These are phyloP conservation scores for Hypsibius dujardini DNA, from an alignment of 1,140 invertebrate species.

Conservation along the genomic window DNA sequence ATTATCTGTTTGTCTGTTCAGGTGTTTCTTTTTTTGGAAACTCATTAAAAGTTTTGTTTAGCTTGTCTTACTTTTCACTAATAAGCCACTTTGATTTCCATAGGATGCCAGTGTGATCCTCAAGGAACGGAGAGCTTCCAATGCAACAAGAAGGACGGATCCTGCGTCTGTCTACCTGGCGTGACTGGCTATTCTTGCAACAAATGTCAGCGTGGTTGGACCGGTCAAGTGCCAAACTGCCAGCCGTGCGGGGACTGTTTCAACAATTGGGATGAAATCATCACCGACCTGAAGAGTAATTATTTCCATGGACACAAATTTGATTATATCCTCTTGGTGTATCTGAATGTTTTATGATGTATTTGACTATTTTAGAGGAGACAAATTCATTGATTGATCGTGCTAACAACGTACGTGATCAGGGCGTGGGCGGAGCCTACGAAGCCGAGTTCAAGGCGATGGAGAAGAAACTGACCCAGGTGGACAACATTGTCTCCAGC, in stretches of 20 bases:
- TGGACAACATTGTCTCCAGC: constrained; percentile 55
- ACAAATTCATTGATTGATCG: not conserved
- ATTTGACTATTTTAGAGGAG: not conserved
- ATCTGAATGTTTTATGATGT: not conserved
- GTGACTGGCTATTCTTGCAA: constrained; percentile 91
- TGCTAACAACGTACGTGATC: constrained; percentile 1
- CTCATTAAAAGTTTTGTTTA: not conserved
- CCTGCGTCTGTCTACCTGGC: constrained; percentile 65
- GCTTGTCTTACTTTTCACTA: too few species aligned
- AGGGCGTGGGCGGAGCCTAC: constrained; percentile 51
- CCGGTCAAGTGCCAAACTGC: constrained; percentile 72
- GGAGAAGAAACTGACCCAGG: constrained; percentile 59
- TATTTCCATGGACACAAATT: not conserved
- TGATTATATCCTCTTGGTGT: not conserved
- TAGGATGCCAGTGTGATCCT: constrained; percentile 31
- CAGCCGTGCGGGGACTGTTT: constrained; percentile 94
- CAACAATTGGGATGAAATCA: constrained; percentile 85
- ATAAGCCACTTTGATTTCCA: not conserved
- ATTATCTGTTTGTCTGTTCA: too few species aligned
- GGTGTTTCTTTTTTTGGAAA: not conserved
- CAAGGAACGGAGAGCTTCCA: constrained; percentile 21
- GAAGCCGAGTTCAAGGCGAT: constrained; percentile 77
- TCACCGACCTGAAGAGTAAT: constrained; percentile 49
- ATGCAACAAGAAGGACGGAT: constrained; percentile 65
- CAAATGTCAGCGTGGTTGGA: constrained; percentile 76